Evolutionary conservation across 2,888 invertebrate genomes (phyloP), one percentile per base, ranked within the genome.

Genomic region (Barypeithes pellucidus): DNA sequence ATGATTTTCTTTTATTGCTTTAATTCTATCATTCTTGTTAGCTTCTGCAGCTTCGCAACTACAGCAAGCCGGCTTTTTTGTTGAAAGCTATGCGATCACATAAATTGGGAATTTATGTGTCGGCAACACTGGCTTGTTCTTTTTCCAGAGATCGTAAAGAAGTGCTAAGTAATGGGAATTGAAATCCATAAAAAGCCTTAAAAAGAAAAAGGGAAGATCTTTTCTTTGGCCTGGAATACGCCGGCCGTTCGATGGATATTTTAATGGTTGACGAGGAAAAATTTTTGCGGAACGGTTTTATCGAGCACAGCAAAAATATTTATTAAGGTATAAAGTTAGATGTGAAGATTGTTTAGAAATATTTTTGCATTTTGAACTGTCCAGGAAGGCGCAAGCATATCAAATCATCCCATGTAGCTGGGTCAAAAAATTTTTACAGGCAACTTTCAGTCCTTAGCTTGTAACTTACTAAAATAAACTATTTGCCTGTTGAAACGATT

Each of bases 101-200:
- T 70, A 75, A 75, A 72, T 24, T 22, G 41, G 43, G 29, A 71
- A 75, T 75, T 75, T 75, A 72, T 72, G 36, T 66, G 62, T 67
- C 65, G 75, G 63, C 72, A 72, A 65, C 63, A 59, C 57, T 54
- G 69, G 20, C 52, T 52, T 57, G 71, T 70, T 52, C 61, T 61
- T 52, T 67, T 70, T 41, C 18, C 52, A 22, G 36, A 18, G 59
- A 16, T 43, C 65, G 66, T 71, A 75, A 75, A 73, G 75, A 72
- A 69, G 72, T 70, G 69, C 75, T 57, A 72, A 75, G 68, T 75
- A 75, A 75, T 75, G 72, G 72, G 75, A 72, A 72, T 75, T 66
- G 75, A 69, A 69, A 65, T 60, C 75, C 66, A 75, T 75, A 75
- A 75, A 75, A 75, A 75, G 52, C 59, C 29, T n/a, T 43, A 45